These are phyloP conservation scores for Cyprinodon tularosa DNA, from an alignment of 2,113 vertebrate species.

Conservation along the genomic window DNA sequence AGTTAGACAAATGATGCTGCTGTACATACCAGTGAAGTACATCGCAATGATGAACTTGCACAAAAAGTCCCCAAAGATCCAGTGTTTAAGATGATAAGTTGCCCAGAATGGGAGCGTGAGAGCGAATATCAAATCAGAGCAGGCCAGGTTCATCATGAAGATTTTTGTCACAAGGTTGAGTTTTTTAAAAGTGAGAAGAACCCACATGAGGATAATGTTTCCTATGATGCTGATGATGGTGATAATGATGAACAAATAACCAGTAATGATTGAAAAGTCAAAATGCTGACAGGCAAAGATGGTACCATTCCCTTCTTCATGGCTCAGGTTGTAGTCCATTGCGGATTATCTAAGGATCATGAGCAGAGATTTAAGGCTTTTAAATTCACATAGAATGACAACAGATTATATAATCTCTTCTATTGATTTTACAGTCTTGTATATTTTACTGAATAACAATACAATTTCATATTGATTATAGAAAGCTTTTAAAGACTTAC, in stretches of 20 bases:
- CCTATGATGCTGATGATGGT: constrained; percentile 60
- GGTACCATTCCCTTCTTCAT: rapidly evolving
- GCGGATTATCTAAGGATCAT: constrained; percentile 18
- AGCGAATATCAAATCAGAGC: constrained; percentile 81
- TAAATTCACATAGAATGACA: neutral
- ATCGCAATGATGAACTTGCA: constrained; percentile 76
- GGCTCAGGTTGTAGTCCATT: neutral
- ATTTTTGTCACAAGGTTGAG: constrained; percentile 78
- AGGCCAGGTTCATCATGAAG: constrained; percentile 80
- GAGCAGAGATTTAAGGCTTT: neutral
- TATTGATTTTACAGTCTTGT: neutral
- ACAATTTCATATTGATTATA: neutral
- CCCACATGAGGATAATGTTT: constrained; percentile 59
- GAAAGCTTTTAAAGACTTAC: constrained; percentile 3
- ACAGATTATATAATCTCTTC: neutral
- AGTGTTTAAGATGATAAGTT: constrained; percentile 57
- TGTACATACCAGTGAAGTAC: constrained; percentile 76
- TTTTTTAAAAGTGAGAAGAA: constrained; percentile 51
- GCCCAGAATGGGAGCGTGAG: constrained; percentile 81
- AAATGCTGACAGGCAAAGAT: rapidly evolving
- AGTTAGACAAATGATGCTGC: constrained; percentile 81
- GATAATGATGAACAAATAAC: constrained; percentile 38
- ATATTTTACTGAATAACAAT: neutral
- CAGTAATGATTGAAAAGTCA: constrained; percentile 4
- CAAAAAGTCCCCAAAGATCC: constrained; percentile 70